phyloP scores from a whole-genome alignment of 2,888 invertebrate genomes.

The Lasiommata megera region DNA sequence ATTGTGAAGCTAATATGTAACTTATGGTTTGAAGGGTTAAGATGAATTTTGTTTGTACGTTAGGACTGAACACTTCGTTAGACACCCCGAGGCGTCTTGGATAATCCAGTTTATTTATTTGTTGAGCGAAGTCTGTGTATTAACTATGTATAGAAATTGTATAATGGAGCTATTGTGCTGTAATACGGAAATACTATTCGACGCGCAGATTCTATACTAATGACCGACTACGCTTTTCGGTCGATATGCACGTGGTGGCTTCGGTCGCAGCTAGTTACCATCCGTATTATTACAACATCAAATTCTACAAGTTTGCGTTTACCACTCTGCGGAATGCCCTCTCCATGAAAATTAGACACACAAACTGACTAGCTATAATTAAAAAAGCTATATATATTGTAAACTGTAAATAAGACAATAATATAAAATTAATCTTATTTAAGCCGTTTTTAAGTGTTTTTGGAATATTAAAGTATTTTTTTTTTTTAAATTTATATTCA shows the following conservation, averaged over 20 bases:
- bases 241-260: not conserved
- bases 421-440: too few species aligned
- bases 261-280: too few species aligned
- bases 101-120: conserved; percentile 40
- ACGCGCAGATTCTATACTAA: conserved; percentile 7
- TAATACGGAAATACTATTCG: conserved; percentile 10
- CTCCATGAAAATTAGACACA: too few species aligned
- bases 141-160: conserved; percentile 28
- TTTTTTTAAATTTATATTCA: too few species aligned
- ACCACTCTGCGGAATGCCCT: too few species aligned
- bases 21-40: conserved; percentile 11
- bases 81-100: conserved; percentile 29
- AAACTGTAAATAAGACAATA: too few species aligned
- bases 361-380: too few species aligned
- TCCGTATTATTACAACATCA: too few species aligned
- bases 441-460: too few species aligned
- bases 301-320: too few species aligned
- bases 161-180: conserved; percentile 23
- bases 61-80: conserved; percentile 27
- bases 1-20: conserved; percentile 14
- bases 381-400: too few species aligned
- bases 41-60: conserved; percentile 14
- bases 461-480: too few species aligned
- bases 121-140: conserved; percentile 28
- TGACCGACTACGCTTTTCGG: not conserved